phyloP scores from a whole-genome alignment of 2,113 vertebrate genomes.

The Suncus etruscus region DNA sequence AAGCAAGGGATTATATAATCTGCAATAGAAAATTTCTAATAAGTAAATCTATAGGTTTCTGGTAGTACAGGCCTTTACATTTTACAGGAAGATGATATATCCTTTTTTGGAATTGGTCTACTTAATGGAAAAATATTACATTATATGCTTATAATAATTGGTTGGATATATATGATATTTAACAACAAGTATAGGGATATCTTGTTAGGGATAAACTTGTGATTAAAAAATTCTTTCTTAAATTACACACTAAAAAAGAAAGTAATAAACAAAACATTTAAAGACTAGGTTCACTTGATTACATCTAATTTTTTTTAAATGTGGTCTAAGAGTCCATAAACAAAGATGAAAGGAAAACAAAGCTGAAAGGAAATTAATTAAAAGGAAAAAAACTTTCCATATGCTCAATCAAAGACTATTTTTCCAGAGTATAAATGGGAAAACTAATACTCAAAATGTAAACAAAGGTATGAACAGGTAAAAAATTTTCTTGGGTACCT shows the following conservation, averaged over 20 bases:
- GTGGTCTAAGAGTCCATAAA: background rate
- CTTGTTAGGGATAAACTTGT: background rate
- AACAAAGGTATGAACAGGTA: background rate
- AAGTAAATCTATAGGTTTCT: background rate
- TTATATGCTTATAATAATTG: background rate
- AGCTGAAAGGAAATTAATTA: background rate
- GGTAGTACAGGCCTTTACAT: background rate
- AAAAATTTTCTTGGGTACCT: background rate
- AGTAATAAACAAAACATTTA: background rate
- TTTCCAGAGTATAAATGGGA: constrained; percentile 13
- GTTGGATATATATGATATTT: background rate
- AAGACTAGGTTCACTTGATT: background rate
- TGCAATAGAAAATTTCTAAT: background rate
- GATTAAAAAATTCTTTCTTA: constrained; percentile 7
- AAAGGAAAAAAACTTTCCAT: background rate
- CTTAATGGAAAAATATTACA: background rate
- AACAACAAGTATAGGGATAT: background rate
- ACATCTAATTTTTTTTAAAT: background rate
- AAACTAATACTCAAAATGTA: background rate
- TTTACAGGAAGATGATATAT: constrained; percentile 23
- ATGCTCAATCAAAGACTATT: background rate
- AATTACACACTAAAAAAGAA: constrained; percentile 38
- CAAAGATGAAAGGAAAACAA: constrained; percentile 25
- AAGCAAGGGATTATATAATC: background rate
- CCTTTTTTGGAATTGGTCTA: background rate